Evolutionary conservation across 2,797 vertebrate genomes (phyloP).

Genomic region (Sebastes ruberrimus): DNA sequence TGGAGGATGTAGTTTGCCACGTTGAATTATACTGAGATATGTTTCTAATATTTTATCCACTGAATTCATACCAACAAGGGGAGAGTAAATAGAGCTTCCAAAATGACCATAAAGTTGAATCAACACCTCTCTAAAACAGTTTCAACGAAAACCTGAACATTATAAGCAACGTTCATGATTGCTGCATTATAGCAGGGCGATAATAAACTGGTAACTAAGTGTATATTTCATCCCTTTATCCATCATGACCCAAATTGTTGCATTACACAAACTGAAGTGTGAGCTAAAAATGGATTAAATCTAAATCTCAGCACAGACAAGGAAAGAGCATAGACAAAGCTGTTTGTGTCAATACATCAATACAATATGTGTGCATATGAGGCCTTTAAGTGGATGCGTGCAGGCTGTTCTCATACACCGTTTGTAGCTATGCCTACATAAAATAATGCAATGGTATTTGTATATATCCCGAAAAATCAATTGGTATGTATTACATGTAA

Average conservation of each 20-base stretch:
- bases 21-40: neutral
- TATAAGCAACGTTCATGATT: neutral
- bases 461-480: too few species aligned
- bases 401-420: too few species aligned
- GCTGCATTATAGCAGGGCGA: neutral
- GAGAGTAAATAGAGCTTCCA: neutral
- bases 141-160: neutral
- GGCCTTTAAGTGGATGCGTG: conserved; percentile 14
- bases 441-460: too few species aligned
- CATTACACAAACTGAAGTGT: neutral
- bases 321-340: neutral
- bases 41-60: neutral
- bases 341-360: conserved; percentile 12
- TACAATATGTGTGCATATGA: neutral
- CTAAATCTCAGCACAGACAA: neutral
- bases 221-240: neutral
- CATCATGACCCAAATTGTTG: neutral
- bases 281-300: conserved; percentile 2
- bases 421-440: too few species aligned
- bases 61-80: neutral
- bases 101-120: neutral
- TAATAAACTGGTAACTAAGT: neutral
- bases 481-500: too few species aligned
- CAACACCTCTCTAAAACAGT: neutral
- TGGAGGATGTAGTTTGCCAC: neutral